Percentiles rank a stretch among this genome's conserved stretches.
Evolutionary conservation across 1,140 invertebrate genomes (phyloP).

Genomic region (Drosophila hydei): DNA sequence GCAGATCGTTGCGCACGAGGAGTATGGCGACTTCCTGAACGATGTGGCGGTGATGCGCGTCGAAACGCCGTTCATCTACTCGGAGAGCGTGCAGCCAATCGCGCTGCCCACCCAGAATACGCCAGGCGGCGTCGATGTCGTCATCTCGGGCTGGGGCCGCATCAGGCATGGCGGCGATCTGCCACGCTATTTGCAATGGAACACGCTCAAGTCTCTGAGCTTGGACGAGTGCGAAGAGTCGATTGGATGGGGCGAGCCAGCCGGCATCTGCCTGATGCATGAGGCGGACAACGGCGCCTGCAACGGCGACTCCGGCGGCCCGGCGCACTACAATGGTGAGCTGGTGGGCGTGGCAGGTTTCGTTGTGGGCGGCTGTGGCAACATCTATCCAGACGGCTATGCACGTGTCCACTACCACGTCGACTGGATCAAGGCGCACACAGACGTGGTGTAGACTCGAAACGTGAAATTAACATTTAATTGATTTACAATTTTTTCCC

Average conservation of each 20-base stretch:
- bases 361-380: slow-evolving; percentile 35
- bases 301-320: slow-evolving; percentile 60
- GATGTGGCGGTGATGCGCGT: slow-evolving; percentile 85
- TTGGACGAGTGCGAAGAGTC: slow-evolving; percentile 29
- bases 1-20: slow-evolving; percentile 74
- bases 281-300: slow-evolving; percentile 41
- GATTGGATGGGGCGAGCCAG: slow-evolving; percentile 35
- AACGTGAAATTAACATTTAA: neutral
- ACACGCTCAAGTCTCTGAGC: slow-evolving; percentile 54
- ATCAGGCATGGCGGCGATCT: slow-evolving; percentile 58
- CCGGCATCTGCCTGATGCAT: slow-evolving; percentile 63
- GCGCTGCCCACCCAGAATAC: slow-evolving; percentile 62
- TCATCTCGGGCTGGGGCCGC: slow-evolving; percentile 85
- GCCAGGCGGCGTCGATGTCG: slow-evolving; percentile 47
- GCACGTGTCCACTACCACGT: slow-evolving; percentile 83
- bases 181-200: slow-evolving; percentile 65
- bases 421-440: slow-evolving; percentile 83
- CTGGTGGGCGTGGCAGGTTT: slow-evolving; percentile 55
- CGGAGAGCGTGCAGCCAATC: slow-evolving; percentile 76
- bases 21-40: slow-evolving; percentile 76
- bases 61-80: slow-evolving; percentile 69
- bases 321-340: slow-evolving; percentile 46
- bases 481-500: too few species aligned
- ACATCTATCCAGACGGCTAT: slow-evolving; percentile 84
- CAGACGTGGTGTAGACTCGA: slow-evolving; percentile 10